Evolutionary conservation across 1,140 invertebrate species (phyloP).

Genomic region (Cydia pomonella): DNA sequence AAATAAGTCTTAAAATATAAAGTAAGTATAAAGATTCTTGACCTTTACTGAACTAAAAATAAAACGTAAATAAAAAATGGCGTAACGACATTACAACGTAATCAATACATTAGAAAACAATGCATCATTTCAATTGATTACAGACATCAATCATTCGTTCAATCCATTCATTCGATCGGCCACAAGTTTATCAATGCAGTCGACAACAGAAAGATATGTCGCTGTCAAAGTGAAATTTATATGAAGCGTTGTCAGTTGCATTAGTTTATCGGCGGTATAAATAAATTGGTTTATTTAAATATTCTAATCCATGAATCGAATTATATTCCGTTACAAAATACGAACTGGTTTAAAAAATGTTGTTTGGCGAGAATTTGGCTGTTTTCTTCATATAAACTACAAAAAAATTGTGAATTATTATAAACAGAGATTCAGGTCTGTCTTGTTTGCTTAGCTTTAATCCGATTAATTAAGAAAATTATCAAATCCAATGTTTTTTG

Average conservation of each 20-base stretch:
- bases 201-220: neutral
- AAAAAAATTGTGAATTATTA: constrained; percentile 9
- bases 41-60: constrained; percentile 6
- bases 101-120: constrained; percentile 28
- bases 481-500: neutral
- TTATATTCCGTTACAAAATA: constrained; percentile 29
- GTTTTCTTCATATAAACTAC: constrained; percentile 7
- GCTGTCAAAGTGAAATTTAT: constrained; percentile 19
- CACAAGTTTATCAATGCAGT: constrained; percentile 18
- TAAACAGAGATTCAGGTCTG: neutral
- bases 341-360: constrained; percentile 25
- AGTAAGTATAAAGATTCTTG: neutral
- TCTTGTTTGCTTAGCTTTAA: constrained; percentile 6
- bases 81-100: constrained; percentile 8
- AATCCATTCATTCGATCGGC: constrained; percentile 17
- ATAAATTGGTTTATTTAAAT: constrained; percentile 21
- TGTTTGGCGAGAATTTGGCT: constrained; percentile 17
- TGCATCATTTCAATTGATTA: constrained; percentile 32
- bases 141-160: constrained; percentile 23
- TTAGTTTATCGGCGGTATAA: neutral
- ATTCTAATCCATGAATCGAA: neutral
- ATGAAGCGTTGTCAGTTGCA: neutral
- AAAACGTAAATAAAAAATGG: constrained; percentile 12
- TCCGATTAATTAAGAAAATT: neutral
- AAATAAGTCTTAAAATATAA: neutral